These are phyloP conservation scores for Drosophila auraria DNA, from an alignment of 1,140 invertebrate genomes.

Conservation along the genomic window DNA sequence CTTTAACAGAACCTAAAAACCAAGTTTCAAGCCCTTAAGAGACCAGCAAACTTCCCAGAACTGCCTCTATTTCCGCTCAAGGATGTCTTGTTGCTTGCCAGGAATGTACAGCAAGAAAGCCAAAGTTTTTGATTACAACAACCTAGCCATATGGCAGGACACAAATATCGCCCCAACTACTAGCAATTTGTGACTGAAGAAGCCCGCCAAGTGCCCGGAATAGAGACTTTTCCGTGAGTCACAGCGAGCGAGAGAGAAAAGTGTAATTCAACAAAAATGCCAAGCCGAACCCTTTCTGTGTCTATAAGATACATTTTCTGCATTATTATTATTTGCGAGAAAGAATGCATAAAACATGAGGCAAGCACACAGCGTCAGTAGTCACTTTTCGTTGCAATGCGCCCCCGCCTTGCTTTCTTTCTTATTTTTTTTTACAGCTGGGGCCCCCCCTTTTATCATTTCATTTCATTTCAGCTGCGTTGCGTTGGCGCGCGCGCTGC, in stretches of 20 bases:
- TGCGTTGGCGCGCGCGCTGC: slow-evolving; percentile 68
- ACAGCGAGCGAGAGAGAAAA: slow-evolving; percentile 8
- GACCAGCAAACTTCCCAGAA: neutral
- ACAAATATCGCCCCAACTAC: neutral
- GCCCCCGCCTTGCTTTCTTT: slow-evolving; percentile 9
- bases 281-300: slow-evolving; percentile 31
- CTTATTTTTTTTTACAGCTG: neutral
- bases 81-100: neutral
- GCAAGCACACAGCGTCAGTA: slow-evolving; percentile 60
- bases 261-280: slow-evolving; percentile 9
- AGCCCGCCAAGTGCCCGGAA: slow-evolving; percentile 16
- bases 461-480: slow-evolving; percentile 38
- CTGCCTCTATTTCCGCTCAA: neutral
- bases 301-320: slow-evolving; percentile 76
- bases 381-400: slow-evolving; percentile 61
- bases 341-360: slow-evolving; percentile 76
- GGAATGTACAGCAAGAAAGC: neutral
- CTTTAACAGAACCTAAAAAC: neutral
- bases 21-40: neutral
- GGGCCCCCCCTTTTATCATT: slow-evolving; percentile 38
- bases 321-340: slow-evolving; percentile 62
- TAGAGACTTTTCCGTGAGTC: slow-evolving; percentile 3
- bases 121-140: neutral
- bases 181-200: slow-evolving; percentile 1
- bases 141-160: slow-evolving; percentile 16